Percentiles rank a stretch among this genome's conserved stretches.
Evolutionary conservation across 2,113 vertebrate species (phyloP).

Genomic region (Brachyistius frenatus): DNA sequence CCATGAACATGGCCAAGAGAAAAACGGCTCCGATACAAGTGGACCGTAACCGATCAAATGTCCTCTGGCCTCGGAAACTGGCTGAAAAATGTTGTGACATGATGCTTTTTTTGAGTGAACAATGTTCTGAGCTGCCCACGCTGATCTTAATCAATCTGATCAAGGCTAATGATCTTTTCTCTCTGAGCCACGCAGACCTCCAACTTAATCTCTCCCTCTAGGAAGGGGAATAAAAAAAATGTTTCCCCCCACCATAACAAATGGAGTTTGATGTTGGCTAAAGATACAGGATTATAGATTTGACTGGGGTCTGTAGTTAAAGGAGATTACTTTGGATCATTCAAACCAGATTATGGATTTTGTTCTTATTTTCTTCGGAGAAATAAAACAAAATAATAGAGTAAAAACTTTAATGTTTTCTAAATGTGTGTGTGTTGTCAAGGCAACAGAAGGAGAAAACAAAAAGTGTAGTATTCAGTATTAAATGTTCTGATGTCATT

Average conservation of each 20-base stretch:
- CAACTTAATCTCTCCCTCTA: conserved; percentile 64
- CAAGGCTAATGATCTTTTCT: conserved; percentile 76
- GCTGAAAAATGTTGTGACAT: conserved; percentile 44
- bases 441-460: conserved; percentile 16
- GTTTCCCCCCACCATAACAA: conserved; percentile 11
- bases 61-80: conserved; percentile 21
- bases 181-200: conserved; percentile 49
- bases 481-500: conserved; percentile 53
- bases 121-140: conserved; percentile 42
- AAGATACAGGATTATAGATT: conserved; percentile 78
- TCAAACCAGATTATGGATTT: conserved; percentile 81
- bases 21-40: neutral
- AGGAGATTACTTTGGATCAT: conserved; percentile 78
- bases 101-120: conserved; percentile 45
- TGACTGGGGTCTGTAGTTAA: conserved; percentile 69
- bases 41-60: conserved; percentile 33
- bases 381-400: conserved; percentile 54
- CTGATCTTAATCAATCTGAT: conserved; percentile 74
- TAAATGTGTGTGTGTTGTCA: neutral
- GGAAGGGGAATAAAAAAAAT: conserved; percentile 39
- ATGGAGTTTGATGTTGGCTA: conserved; percentile 57
- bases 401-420: conserved; percentile 37
- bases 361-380: conserved; percentile 55
- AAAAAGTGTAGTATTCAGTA: conserved; percentile 25
- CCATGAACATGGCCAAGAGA: conserved; percentile 17